phyloP scores from a whole-genome alignment of 1,140 invertebrate species.

The Drosophila busckii region DNA sequence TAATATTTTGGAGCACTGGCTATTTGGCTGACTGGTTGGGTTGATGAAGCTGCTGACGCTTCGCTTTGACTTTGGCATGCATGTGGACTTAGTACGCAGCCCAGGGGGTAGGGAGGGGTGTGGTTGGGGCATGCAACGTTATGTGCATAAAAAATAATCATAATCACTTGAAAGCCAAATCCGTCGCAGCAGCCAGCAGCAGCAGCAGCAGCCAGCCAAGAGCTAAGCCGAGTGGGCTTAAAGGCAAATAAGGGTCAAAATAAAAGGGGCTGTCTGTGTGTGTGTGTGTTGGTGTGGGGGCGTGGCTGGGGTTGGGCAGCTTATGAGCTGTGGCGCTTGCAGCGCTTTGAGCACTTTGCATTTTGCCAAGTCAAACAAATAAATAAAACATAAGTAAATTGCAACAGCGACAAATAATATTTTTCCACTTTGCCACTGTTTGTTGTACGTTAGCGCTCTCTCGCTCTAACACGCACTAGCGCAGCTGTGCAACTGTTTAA shows the following conservation, averaged over 20 bases:
- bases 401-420: constrained; percentile 25
- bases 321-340: constrained; percentile 26
- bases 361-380: too few relatives aligned
- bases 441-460: constrained; percentile 14
- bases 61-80: constrained; percentile 26
- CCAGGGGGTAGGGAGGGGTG: constrained; percentile 20
- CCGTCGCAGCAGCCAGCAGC: not conserved
- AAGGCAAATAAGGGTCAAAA: constrained; percentile 36
- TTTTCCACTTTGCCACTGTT: constrained; percentile 28
- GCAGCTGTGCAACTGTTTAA: constrained; percentile 7
- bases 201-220: not conserved
- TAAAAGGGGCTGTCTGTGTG: too few relatives aligned
- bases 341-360: constrained; percentile 56
- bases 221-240: not conserved
- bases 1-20: too few relatives aligned
- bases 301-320: not conserved
- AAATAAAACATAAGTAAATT: constrained; percentile 59
- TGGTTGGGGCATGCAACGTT: constrained; percentile 49
- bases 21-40: too few relatives aligned
- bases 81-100: constrained; percentile 4
- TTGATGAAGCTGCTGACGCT: constrained; percentile 43
- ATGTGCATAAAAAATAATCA: constrained; percentile 77
- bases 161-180: constrained; percentile 64
- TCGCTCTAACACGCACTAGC: not conserved
- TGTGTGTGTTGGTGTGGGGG: constrained; percentile 12